Percentiles rank a stretch among this genome's conserved stretches.
Conservation (phyloP, 2,888 invertebrate species). For the Himalopsyche tibetana region DNA sequence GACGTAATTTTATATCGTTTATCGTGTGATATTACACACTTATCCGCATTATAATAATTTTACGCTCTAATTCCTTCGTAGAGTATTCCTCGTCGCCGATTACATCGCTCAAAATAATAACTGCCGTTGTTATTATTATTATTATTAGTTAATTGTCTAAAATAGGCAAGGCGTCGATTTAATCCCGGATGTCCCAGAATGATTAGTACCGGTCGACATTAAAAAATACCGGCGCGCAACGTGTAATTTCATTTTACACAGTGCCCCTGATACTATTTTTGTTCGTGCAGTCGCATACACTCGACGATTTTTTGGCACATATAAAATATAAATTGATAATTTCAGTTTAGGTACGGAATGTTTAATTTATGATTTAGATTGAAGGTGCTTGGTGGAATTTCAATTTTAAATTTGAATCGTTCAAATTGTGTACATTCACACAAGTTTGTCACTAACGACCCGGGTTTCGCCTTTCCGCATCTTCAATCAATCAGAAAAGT, state of each 20-base stretch:
- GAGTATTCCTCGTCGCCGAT: background rate
- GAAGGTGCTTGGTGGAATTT: no score
- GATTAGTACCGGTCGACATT: slow-evolving; percentile 27
- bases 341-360: no score
- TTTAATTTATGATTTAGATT: no score
- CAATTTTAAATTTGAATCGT: no score
- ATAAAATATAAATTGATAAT: no score
- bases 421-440: no score
- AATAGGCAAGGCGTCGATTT: slow-evolving; percentile 5
- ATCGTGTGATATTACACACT: slow-evolving; percentile 15
- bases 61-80: background rate
- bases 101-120: background rate
- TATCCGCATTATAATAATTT: background rate
- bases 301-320: no score
- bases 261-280: background rate
- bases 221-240: slow-evolving; percentile 28
- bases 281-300: no score
- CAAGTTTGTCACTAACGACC: no score
- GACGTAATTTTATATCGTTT: no score
- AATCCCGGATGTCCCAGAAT: slow-evolving; percentile 20
- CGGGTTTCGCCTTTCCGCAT: no score
- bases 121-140: background rate
- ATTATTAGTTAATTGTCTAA: slow-evolving; percentile 28
- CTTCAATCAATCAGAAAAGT: no score
- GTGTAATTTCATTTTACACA: slow-evolving; percentile 9